Evolutionary conservation across 2,797 vertebrate species (phyloP).

Genomic region (Lophura swinhoii): DNA sequence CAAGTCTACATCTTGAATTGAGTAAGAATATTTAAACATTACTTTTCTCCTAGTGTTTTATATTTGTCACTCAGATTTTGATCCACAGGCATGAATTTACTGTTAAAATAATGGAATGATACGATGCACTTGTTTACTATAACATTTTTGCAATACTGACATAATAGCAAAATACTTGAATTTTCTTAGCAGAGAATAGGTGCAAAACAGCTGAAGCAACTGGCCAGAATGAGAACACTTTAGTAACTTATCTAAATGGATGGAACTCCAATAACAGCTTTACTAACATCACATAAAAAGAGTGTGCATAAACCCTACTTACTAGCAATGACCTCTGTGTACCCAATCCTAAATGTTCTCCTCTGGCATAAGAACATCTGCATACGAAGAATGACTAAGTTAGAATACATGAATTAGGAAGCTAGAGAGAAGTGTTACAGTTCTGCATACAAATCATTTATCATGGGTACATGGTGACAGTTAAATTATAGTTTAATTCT

Average conservation of each 20-base stretch:
- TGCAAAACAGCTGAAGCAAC: background rate
- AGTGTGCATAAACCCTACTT: background rate
- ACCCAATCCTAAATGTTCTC: background rate
- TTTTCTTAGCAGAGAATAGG: background rate
- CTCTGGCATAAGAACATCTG: background rate
- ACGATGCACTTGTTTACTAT: background rate
- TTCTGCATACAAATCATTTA: background rate
- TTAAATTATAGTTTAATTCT: constrained; percentile 9
- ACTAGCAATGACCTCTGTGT: background rate
- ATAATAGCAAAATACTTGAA: background rate
- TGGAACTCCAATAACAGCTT: background rate
- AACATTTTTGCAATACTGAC: background rate
- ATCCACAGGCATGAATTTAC: background rate
- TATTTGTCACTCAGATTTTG: background rate
- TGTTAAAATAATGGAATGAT: background rate
- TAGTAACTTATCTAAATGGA: background rate
- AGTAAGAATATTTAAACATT: background rate
- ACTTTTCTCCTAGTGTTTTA: background rate
- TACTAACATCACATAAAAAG: background rate
- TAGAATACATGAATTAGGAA: background rate
- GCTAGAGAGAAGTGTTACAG: background rate
- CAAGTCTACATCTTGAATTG: background rate
- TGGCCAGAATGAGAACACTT: background rate
- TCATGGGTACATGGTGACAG: background rate
- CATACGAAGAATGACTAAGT: background rate